Conservation (phyloP, 2,797 vertebrate genomes). For the Antrozous pallidus region DNA sequence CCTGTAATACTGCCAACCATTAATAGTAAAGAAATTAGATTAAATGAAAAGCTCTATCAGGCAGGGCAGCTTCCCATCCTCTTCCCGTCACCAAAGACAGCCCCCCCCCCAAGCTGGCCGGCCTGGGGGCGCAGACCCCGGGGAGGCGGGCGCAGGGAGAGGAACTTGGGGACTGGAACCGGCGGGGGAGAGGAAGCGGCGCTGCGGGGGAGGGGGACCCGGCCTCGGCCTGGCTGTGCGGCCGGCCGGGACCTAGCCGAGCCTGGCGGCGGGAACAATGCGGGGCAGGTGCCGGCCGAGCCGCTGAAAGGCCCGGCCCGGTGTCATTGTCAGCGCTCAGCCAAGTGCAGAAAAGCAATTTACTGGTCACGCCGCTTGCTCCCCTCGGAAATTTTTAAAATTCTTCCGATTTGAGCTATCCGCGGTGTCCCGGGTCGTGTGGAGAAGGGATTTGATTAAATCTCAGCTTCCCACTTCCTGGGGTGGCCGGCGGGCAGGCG, state of each 20-base stretch:
- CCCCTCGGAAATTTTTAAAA: conserved; percentile 76
- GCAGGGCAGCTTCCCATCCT: background rate
- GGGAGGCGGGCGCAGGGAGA: too few species aligned
- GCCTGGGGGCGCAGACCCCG: too few species aligned
- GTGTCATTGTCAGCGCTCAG: conserved; percentile 77
- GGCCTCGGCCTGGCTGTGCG: background rate
- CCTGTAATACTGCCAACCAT: background rate
- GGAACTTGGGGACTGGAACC: background rate
- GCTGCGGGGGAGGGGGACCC: background rate
- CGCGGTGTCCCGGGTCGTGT: conserved; percentile 57
- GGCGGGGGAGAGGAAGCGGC: conserved; percentile 36
- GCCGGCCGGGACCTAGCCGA: conserved; percentile 59
- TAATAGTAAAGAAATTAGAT: background rate
- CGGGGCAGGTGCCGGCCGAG: conserved; percentile 70
- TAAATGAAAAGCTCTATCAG: background rate
- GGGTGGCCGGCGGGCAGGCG: conserved; percentile 22
- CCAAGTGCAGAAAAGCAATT: conserved; percentile 80
- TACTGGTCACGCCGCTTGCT: conserved; percentile 76
- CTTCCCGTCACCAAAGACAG: background rate
- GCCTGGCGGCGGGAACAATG: conserved; percentile 68
- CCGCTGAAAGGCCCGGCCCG: conserved; percentile 66
- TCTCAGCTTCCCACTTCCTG: conserved; percentile 63
- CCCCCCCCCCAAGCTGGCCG: background rate
- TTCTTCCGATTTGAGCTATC: conserved; percentile 77
- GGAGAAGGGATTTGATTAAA: conserved; percentile 77